Evolutionary conservation across 2,113 vertebrate genomes (phyloP), one percentile per base, ranked within the genome.

Genomic region (Channa argus): DNA sequence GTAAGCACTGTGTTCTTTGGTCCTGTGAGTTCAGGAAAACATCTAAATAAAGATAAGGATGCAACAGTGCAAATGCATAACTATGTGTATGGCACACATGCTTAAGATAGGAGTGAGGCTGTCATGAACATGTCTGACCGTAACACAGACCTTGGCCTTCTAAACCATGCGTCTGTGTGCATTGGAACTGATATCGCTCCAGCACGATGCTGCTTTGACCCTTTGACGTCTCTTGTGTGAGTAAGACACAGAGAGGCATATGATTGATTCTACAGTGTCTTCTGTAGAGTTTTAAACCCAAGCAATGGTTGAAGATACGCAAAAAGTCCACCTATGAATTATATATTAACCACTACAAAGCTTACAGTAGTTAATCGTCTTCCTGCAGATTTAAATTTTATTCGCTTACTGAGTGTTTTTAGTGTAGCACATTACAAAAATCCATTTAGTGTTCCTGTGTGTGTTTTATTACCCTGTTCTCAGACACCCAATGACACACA

Each of bases 11-110:
- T 41, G 64, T 76, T 85, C 64, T 77, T 77, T 76, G 52, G 50
- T 63, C 33, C 49, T 75, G 71, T 36, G 67, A 11, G 56, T 54
- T 36, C 39, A 24, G 55, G 52, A 39, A 82, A 74, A 56, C 47
- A 77, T 79, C 88, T 90, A 89, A 90, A 85, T 86, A 90, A 89
- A 93, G 89, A 90, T 49, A 5, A 79, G 68, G 84, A 86, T 70
- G 79, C 65, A 11, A 49, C 9, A 34, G 71, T 72, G 79, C 86
- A 76, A 81, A 91, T 51, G 54, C 85, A 84, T 90, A 89, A 68
- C 83, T 91, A 89, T 92, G 89, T 3, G 44, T 71, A 54, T 2
- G 61, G 64, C 63, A 61, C 82, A 73, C 78, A 73, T 49, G 82
- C 86, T 80, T 50, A 85, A 91, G 85, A 90, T 87, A 90, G 82